Conservation (phyloP, 2,888 invertebrate species). For the Enchytraeus crypticus region DNA sequence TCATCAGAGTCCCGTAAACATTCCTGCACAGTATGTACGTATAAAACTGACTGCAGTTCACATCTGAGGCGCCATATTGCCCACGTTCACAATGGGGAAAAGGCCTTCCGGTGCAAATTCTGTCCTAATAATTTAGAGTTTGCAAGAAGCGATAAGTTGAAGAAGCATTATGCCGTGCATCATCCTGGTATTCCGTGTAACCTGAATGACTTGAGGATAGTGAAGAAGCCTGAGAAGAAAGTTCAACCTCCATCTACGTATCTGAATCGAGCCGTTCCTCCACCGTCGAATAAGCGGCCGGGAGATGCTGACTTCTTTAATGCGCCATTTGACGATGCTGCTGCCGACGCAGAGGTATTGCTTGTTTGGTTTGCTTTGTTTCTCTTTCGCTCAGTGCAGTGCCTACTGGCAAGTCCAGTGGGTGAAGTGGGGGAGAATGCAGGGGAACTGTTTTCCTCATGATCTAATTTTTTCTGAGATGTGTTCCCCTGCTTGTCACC, state of each 20-base stretch:
- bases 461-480: too few relatives aligned
- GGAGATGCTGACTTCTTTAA: neutral
- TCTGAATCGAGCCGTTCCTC: neutral
- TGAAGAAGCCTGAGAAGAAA: neutral
- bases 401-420: too few relatives aligned
- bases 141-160: constrained; percentile 22
- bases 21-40: constrained; percentile 20
- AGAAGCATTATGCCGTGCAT: constrained; percentile 19
- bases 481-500: too few relatives aligned
- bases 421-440: too few relatives aligned
- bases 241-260: neutral
- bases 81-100: constrained; percentile 19
- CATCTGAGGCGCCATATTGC: constrained; percentile 24
- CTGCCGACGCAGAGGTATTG: neutral
- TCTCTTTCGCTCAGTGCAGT: too few relatives aligned
- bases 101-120: constrained; percentile 21
- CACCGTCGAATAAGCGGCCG: neutral
- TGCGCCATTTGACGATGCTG: neutral
- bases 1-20: too few relatives aligned
- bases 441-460: too few relatives aligned
- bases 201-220: constrained; percentile 12
- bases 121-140: constrained; percentile 25
- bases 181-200: constrained; percentile 22
- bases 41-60: constrained; percentile 25
- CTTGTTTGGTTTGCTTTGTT: too few relatives aligned